phyloP scores from a whole-genome alignment of 2,797 vertebrate species.

The Falco berigora region DNA sequence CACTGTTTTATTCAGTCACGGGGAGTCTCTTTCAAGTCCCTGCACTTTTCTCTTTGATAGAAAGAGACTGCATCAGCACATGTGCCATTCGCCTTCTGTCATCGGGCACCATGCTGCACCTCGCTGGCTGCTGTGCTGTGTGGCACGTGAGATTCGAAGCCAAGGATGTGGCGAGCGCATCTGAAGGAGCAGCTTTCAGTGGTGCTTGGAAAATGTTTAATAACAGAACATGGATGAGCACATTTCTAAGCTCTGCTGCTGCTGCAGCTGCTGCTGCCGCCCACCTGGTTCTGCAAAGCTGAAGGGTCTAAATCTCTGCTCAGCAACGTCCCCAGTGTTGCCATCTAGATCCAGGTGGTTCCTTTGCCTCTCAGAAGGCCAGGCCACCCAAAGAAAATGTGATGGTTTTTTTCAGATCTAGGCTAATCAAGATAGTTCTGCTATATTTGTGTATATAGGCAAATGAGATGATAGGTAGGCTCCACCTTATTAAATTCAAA shows the following conservation, averaged over 20 bases:
- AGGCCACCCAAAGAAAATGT: neutral
- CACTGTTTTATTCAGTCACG: neutral
- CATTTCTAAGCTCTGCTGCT: neutral
- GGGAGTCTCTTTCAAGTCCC: constrained; percentile 35
- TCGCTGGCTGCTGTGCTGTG: neutral
- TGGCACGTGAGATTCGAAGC: accelerated
- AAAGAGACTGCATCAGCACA: neutral
- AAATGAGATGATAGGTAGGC: neutral
- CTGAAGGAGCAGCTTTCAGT: neutral
- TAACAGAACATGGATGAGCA: neutral
- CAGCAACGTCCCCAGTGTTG: neutral
- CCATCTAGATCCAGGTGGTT: neutral
- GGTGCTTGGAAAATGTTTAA: neutral
- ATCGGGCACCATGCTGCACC: neutral
- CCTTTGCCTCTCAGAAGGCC: neutral
- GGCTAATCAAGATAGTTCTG: neutral
- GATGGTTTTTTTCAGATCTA: neutral
- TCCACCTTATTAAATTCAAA: neutral
- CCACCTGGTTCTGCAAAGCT: neutral
- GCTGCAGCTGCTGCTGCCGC: neutral
- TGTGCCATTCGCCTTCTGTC: neutral
- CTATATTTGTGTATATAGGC: neutral
- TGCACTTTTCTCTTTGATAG: constrained; percentile 14
- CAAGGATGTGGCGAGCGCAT: neutral
- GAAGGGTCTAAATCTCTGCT: neutral